Evolutionary conservation across 2,113 vertebrate species (phyloP), one percentile per base, ranked within the genome.

Genomic region (Malurus alboscapulatus): DNA sequence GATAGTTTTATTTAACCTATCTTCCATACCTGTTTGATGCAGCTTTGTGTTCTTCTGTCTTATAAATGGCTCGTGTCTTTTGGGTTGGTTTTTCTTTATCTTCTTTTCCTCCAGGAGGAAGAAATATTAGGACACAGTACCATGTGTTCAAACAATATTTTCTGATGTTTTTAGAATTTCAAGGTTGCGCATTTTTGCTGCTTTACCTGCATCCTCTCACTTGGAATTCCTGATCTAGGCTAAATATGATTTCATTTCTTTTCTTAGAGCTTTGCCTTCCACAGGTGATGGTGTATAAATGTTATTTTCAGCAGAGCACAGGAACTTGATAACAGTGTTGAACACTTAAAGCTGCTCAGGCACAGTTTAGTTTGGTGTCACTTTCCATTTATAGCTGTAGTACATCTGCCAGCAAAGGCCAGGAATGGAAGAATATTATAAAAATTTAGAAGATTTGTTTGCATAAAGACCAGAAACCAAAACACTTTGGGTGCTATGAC

Each of bases 71-170:
- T 71, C 42, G 7, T n/a, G 30, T 20, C 19, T 76, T 50, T 47
- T 10, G 47, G 1, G 0, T 36, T 48, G 17, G 10, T 4, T 8
- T 10, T 26, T 30, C 17, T 40, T 53, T 45, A 11, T 4, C 2
- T 42, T 40, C 67, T 29, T 9, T 5, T 1, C 7, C 14, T 4
- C 29, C 38, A 26, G 45, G 14, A 57, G 8, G 32, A 74, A 22
- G 12, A 22, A 79, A 3, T 72, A 73, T 61, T 68, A 66, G 14
- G 24, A n/a, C 12, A 40, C 10, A 40, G 4, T 32, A 29, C 11
- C 48, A 14, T 13, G 12, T 78, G 63, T 90, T 48, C 40, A 12
- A 68, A 7, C 3, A 57, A 9, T 51, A 44, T 51, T 45, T 74
- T 45, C 59, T 38, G 32, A 45, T 51, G 15, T 22, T 84, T 88